Conservation (phyloP, 1,140 invertebrate species). For the Drosophila santomea region DNA sequence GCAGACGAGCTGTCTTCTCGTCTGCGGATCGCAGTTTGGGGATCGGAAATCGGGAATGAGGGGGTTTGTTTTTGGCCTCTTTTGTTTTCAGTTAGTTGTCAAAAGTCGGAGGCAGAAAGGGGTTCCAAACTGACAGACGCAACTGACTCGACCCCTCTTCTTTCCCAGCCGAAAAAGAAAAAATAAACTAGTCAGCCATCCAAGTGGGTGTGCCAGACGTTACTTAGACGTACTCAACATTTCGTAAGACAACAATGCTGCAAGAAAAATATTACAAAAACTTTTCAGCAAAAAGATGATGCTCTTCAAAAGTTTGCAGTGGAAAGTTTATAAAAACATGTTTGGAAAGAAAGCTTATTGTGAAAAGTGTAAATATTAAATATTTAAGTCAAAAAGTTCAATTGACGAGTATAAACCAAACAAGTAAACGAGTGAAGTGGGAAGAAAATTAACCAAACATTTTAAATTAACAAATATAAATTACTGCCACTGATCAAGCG, state of each 20-base stretch:
- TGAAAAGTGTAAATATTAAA: not conserved
- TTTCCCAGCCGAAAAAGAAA: not conserved
- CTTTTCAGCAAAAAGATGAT: not conserved
- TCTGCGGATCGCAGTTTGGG: slow-evolving; percentile 12
- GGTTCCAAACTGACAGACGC: slow-evolving; percentile 18
- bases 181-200: slow-evolving; percentile 6
- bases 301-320: not conserved
- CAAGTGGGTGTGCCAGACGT: slow-evolving; percentile 45
- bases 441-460: not conserved
- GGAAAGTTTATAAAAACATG: not conserved
- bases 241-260: slow-evolving; percentile 28
- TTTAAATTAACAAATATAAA: not conserved
- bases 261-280: slow-evolving; percentile 22
- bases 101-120: slow-evolving; percentile 4
- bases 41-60: slow-evolving; percentile 15
- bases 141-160: not conserved
- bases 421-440: too few species aligned
- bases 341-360: not conserved
- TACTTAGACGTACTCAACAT: slow-evolving; percentile 25
- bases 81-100: slow-evolving; percentile 42
- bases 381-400: not conserved
- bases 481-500: not conserved
- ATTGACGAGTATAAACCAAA: too few species aligned
- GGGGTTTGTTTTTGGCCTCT: slow-evolving; percentile 15
- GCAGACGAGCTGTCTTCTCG: slow-evolving; percentile 67